Conservation (phyloP, 2,888 invertebrate genomes). For the Acanthosepion esculentum region DNA sequence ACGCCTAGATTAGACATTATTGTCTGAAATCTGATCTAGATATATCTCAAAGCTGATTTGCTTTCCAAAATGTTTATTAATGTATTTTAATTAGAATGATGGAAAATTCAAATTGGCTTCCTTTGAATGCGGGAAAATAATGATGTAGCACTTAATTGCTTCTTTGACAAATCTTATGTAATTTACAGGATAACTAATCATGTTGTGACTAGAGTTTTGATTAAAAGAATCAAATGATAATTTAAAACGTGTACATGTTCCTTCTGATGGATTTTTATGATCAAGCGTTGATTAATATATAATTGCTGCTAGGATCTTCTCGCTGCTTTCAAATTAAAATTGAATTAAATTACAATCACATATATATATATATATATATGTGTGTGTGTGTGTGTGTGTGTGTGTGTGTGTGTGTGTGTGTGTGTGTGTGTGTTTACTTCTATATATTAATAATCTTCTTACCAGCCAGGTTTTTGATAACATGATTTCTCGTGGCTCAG, state of each 20-base stretch:
- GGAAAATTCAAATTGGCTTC: background rate
- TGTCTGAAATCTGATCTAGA: too few relatives aligned
- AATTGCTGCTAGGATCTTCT: background rate
- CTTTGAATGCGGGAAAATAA: background rate
- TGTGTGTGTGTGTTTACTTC: too few relatives aligned
- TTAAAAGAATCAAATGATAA: background rate
- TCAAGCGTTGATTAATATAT: background rate
- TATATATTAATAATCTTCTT: too few relatives aligned
- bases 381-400: too few relatives aligned
- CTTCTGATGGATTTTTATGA: background rate
- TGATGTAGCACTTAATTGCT: background rate
- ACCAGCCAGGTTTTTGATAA: too few relatives aligned
- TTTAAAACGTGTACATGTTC: background rate
- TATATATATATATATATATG: too few relatives aligned
- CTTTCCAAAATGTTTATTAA: too few relatives aligned
- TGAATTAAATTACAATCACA: background rate
- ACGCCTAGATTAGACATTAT: too few relatives aligned
- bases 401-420: too few relatives aligned
- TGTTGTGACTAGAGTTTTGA: background rate
- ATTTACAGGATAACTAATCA: background rate
- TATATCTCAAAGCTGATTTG: too few relatives aligned
- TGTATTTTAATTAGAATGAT: background rate
- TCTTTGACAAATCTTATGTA: conserved; percentile 6
- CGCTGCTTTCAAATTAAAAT: background rate
- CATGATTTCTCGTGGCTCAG: too few relatives aligned